Evolutionary conservation across 2,797 vertebrate species (phyloP).

Genomic region (Triplophysa bombifrons): DNA sequence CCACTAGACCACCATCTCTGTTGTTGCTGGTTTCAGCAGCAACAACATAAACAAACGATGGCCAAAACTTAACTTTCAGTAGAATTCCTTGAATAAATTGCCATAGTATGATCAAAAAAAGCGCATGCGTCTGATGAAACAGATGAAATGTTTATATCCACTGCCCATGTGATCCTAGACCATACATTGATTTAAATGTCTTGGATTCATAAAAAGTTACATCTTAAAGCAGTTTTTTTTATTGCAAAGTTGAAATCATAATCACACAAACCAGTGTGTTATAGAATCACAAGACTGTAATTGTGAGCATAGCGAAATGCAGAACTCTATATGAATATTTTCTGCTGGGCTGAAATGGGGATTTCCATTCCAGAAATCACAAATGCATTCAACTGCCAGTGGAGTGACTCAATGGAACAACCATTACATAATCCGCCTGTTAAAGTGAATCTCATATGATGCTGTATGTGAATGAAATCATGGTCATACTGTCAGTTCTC

Average conservation of each 20-base stretch:
- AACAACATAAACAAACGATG: too few species aligned
- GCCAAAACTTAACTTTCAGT: too few species aligned
- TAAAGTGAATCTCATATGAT: constrained; percentile 26
- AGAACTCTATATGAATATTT: constrained; percentile 36
- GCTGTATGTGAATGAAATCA: constrained; percentile 37
- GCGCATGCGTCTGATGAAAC: too few species aligned
- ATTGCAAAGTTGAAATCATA: background rate
- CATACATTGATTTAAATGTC: background rate
- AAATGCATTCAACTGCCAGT: constrained; percentile 32
- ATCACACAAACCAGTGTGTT: background rate
- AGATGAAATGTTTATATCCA: too few species aligned
- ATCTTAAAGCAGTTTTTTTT: background rate
- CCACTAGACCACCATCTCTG: too few species aligned
- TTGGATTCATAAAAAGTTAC: too few species aligned
- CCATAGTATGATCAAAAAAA: too few species aligned
- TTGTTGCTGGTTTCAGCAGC: too few species aligned
- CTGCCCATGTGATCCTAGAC: background rate
- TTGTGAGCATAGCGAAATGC: background rate
- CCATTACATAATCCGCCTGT: constrained; percentile 26
- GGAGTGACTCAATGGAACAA: constrained; percentile 49
- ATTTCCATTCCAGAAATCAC: constrained; percentile 43
- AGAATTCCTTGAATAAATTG: too few species aligned
- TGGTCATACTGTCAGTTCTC: constrained; percentile 7
- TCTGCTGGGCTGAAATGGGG: constrained; percentile 20
- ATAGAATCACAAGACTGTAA: constrained; percentile 8